phyloP scores from a whole-genome alignment of 2,888 invertebrate species.

The Tachystola acroxantha region DNA sequence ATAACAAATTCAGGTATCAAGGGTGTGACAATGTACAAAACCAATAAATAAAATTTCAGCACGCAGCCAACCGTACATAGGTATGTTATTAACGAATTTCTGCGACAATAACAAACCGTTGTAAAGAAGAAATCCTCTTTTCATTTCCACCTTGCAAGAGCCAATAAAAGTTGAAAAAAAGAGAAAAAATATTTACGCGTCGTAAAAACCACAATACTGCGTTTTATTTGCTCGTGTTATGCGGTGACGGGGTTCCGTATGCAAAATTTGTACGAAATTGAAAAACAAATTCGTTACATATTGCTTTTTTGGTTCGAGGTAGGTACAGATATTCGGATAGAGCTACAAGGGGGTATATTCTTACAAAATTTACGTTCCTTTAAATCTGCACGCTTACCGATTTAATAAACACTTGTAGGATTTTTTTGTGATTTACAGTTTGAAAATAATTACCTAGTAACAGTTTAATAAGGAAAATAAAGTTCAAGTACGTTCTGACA shows the following conservation, averaged over 20 bases:
- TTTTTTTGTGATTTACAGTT: too few relatives aligned
- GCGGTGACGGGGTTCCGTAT: constrained; percentile 53
- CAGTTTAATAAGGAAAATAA: too few relatives aligned
- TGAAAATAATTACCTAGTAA: too few relatives aligned
- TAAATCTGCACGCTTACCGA: too few relatives aligned
- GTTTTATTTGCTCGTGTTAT: constrained; percentile 60
- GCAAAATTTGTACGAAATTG: constrained; percentile 77
- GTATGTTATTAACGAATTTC: constrained; percentile 43
- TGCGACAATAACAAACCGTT: constrained; percentile 34
- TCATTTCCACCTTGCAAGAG: constrained; percentile 53
- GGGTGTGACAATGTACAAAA: background rate
- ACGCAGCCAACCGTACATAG: constrained; percentile 2
- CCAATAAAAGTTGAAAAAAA: constrained; percentile 51
- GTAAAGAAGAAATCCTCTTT: constrained; percentile 47
- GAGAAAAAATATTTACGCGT: constrained; percentile 60
- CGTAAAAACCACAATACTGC: constrained; percentile 69
- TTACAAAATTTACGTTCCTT: background rate
- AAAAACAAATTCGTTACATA: constrained; percentile 78
- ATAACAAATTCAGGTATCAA: too few relatives aligned
- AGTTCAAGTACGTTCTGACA: too few relatives aligned
- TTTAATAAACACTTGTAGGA: too few relatives aligned
- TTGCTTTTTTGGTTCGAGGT: constrained; percentile 69
- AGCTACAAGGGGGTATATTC: constrained; percentile 4
- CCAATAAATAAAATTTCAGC: background rate
- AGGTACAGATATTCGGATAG: constrained; percentile 21